These are phyloP conservation scores for Vireo altiloquus DNA, from an alignment of 2,113 vertebrate genomes.

Conservation along the genomic window DNA sequence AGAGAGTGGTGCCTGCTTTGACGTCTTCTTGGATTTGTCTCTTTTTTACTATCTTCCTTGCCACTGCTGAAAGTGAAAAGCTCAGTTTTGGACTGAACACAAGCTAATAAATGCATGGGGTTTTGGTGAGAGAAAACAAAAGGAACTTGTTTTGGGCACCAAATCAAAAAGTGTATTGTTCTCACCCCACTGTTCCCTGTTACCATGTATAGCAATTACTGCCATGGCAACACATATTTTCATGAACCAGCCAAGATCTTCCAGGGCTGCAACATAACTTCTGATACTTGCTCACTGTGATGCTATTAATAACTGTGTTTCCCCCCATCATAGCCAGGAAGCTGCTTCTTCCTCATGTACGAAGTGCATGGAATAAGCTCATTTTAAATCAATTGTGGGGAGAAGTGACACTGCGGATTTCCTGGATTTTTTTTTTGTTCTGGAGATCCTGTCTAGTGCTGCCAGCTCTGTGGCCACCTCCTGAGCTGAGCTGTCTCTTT, in stretches of 20 bases:
- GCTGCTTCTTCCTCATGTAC: constrained; percentile 46
- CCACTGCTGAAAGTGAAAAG: not conserved
- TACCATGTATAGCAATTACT: constrained; percentile 47
- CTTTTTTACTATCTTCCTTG: not conserved
- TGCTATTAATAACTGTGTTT: constrained; percentile 57
- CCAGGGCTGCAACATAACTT: constrained; percentile 11
- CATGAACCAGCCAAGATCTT: constrained; percentile 35
- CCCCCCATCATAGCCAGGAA: not conserved
- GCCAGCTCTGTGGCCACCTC: not conserved
- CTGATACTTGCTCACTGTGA: constrained; percentile 37
- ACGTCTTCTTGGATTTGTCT: not conserved
- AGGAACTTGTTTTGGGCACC: constrained; percentile 38
- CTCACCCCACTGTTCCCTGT: not conserved
- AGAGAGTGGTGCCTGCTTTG: not conserved
- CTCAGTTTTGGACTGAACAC: not conserved
- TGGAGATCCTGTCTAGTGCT: constrained; percentile 17
- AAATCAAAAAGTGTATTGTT: constrained; percentile 49
- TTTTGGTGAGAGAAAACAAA: constrained; percentile 18
- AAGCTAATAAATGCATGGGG: not conserved
- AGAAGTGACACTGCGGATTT: constrained; percentile 39
- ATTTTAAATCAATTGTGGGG: constrained; percentile 24
- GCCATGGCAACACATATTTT: constrained; percentile 38
- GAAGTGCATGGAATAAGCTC: constrained; percentile 8
- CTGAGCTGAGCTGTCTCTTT: not conserved
- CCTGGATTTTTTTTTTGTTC: constrained; percentile 16